Percentiles rank a stretch among this genome's conserved stretches.
These are phyloP conservation scores for Glaucopsyche alexis DNA, from an alignment of 2,888 invertebrate species.

Conservation along the genomic window DNA sequence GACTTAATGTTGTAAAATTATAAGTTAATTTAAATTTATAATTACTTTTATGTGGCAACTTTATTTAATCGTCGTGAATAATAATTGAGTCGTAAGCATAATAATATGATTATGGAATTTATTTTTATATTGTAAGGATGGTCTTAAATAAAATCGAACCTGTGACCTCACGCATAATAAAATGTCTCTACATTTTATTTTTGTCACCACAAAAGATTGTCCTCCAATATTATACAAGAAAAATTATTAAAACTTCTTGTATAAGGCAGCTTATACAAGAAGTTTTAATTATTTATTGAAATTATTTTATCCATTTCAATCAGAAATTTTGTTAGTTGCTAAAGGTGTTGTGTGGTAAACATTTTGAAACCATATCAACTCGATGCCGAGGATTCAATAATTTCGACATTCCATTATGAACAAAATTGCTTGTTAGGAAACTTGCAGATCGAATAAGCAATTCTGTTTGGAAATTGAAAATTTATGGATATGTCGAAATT, in stretches of 20 bases:
- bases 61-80: conserved; percentile 16
- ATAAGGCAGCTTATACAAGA: not conserved
- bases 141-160: not conserved
- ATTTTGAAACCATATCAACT: conserved; percentile 9
- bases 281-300: too few relatives aligned
- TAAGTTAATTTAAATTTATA: conserved; percentile 22
- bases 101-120: conserved; percentile 9
- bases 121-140: not conserved
- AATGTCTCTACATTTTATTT: not conserved
- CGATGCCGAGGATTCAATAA: not conserved
- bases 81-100: conserved; percentile 19
- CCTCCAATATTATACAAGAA: not conserved
- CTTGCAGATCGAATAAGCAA: not conserved
- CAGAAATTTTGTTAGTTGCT: not conserved
- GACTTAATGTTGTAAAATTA: conserved; percentile 20
- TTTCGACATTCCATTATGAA: conserved; percentile 17
- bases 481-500: not conserved
- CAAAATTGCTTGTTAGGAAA: not conserved
- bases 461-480: conserved; percentile 2
- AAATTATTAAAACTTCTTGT: too few relatives aligned
- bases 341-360: not conserved
- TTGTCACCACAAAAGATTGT: not conserved
- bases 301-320: too few relatives aligned
- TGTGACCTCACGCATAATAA: not conserved
- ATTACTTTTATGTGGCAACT: conserved; percentile 23